Conservation (phyloP, 1,140 invertebrate genomes). For the Papilio glaucus region DNA sequence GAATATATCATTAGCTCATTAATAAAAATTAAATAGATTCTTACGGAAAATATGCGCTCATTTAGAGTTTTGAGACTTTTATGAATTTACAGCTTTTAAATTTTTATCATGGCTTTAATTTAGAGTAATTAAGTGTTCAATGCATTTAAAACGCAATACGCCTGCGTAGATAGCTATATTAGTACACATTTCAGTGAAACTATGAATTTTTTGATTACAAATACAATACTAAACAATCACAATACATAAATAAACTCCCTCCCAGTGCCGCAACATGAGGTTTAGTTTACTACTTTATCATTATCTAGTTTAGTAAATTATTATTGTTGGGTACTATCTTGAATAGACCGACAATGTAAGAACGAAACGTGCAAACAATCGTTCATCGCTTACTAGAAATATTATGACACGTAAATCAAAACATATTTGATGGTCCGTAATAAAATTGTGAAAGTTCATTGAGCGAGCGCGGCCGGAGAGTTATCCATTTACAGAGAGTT, state of each 20-base stretch:
- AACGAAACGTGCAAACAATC: neutral
- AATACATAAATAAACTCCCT: neutral
- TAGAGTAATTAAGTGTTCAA: too few species aligned
- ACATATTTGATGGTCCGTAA: slow-evolving; percentile 42
- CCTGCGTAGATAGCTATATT: too few species aligned
- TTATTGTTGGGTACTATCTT: neutral
- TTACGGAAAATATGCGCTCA: too few species aligned
- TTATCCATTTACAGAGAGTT: slow-evolving; percentile 80
- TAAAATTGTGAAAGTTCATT: slow-evolving; percentile 69
- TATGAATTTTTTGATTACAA: too few species aligned
- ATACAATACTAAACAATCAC: too few species aligned
- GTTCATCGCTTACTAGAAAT: slow-evolving; percentile 26
- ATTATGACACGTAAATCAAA: slow-evolving; percentile 31
- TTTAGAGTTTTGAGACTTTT: too few species aligned
- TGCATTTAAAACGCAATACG: too few species aligned
- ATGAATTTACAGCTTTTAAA: too few species aligned
- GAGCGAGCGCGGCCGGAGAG: slow-evolving; percentile 70
- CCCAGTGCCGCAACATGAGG: neutral
- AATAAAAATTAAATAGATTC: neutral
- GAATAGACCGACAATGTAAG: neutral
- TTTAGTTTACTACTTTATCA: neutral
- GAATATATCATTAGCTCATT: neutral
- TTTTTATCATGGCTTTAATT: too few species aligned
- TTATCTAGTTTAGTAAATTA: neutral
- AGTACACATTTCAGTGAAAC: too few species aligned